Evolutionary conservation across 1,140 invertebrate genomes (phyloP).

Genomic region (Paramacrobiotus metropolitanus): DNA sequence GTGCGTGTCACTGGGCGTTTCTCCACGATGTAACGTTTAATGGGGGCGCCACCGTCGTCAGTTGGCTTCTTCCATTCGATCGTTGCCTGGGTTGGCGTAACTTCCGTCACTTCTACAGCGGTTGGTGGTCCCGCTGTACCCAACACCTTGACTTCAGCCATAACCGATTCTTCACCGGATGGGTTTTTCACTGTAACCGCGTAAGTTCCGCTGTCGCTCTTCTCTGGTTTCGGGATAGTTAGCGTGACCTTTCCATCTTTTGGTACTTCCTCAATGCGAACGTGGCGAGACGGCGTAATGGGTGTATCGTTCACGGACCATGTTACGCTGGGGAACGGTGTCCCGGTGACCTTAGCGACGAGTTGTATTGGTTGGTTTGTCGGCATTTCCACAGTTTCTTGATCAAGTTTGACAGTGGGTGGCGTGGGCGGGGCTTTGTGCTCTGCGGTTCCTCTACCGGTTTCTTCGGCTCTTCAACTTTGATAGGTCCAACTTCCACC

Average conservation of each 20-base stretch:
- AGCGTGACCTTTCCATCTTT: background rate
- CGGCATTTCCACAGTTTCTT: background rate
- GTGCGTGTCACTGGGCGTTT: slow-evolving; percentile 44
- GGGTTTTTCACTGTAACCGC: background rate
- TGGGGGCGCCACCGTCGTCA: slow-evolving; percentile 24
- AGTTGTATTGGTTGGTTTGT: background rate
- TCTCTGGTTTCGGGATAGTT: background rate
- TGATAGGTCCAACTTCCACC: background rate
- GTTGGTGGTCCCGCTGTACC: background rate
- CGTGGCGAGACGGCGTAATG: background rate
- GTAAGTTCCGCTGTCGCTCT: background rate
- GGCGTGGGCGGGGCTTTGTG: too few relatives aligned
- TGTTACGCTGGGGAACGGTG: background rate
- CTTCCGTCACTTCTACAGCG: background rate
- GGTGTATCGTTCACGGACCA: background rate
- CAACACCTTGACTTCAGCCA: background rate
- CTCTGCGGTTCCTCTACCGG: too few relatives aligned
- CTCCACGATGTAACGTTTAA: slow-evolving; percentile 61
- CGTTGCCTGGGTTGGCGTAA: background rate
- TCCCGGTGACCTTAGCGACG: background rate
- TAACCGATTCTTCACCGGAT: background rate
- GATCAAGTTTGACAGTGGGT: background rate
- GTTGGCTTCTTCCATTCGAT: slow-evolving; percentile 27
- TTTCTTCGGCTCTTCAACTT: too few relatives aligned
- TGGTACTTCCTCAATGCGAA: background rate